Evolutionary conservation across 2,797 vertebrate species (phyloP).

Genomic region (Erithacus rubecula): DNA sequence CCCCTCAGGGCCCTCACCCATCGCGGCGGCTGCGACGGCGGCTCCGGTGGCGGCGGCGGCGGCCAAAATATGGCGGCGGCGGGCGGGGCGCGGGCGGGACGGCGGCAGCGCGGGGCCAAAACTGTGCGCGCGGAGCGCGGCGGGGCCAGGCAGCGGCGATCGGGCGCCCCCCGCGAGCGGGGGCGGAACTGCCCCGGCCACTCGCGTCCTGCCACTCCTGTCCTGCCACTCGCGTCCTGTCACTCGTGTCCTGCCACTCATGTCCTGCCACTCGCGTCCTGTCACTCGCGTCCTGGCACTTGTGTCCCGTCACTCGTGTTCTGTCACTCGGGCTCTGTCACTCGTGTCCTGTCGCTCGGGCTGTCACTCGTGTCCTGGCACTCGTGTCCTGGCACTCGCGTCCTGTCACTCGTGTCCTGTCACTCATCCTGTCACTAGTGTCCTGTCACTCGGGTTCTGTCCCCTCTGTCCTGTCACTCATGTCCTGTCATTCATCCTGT

Average conservation of each 20-base stretch:
- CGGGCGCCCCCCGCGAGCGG: background rate
- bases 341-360: background rate
- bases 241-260: background rate
- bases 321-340: background rate
- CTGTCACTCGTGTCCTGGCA: background rate
- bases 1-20: background rate
- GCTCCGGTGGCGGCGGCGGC: background rate
- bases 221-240: too few species aligned
- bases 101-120: background rate
- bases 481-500: background rate
- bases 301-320: background rate
- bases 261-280: background rate
- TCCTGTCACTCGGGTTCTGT: background rate
- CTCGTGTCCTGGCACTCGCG: accelerated
- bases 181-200: background rate
- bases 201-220: background rate
- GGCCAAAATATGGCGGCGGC: slow-evolving; percentile 26
- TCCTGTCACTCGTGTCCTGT: too few species aligned
- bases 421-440: background rate
- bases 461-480: too few species aligned
- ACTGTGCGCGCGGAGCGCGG: background rate
- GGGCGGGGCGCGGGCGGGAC: background rate
- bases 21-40: background rate
- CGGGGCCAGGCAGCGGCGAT: background rate
- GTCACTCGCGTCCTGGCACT: background rate